These are phyloP conservation scores for Temnothorax rugatulus DNA, from an alignment of 2,888 invertebrate species.

Conservation along the genomic window DNA sequence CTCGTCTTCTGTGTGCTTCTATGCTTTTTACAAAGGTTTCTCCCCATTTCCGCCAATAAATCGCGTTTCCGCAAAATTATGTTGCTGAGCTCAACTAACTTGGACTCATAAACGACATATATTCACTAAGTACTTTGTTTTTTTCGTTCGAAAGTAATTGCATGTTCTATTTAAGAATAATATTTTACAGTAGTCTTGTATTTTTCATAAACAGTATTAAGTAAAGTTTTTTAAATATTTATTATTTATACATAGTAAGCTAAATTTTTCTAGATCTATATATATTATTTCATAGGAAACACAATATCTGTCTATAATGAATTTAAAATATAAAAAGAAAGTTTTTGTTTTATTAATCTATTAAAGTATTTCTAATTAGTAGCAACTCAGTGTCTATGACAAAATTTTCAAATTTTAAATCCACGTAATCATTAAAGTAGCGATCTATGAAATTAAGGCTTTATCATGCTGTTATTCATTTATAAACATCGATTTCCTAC, in stretches of 20 bases:
- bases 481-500: constrained; percentile 13
- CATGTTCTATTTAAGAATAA: background rate
- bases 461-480: background rate
- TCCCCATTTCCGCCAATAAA: constrained; percentile 5
- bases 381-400: background rate
- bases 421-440: background rate
- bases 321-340: constrained; percentile 12
- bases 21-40: constrained; percentile 16
- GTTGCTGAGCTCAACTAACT: background rate
- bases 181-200: background rate
- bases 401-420: background rate
- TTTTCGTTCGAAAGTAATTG: background rate
- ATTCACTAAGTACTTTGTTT: background rate
- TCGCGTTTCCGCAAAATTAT: background rate
- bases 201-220: background rate
- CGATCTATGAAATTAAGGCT: background rate
- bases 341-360: background rate
- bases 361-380: background rate
- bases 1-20: background rate
- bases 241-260: background rate
- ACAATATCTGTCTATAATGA: background rate
- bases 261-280: background rate
- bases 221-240: background rate
- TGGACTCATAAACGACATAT: background rate
- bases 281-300: background rate